A percentile compares a stretch with the other conserved stretches of the same genome.
These are phyloP conservation scores for Phyllostomus hastatus DNA, from an alignment of 2,113 vertebrate genomes.

Conservation along the genomic window DNA sequence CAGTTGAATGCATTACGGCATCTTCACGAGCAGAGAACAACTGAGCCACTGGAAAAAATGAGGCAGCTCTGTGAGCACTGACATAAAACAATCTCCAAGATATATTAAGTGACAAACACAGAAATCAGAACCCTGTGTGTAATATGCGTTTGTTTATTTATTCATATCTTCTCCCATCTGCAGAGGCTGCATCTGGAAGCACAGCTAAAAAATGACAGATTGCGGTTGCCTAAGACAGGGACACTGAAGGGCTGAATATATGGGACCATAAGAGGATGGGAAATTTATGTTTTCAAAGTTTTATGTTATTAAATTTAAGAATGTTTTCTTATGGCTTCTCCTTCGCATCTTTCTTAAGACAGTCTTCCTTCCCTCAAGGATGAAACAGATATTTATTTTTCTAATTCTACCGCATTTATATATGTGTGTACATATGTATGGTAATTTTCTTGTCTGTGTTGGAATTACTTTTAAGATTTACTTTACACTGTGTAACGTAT, in stretches of 20 bases:
- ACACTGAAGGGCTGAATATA: neutral
- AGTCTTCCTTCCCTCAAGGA: neutral
- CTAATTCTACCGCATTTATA: neutral
- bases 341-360: constrained; percentile 31
- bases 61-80: neutral
- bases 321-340: constrained; percentile 11
- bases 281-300: constrained; percentile 3
- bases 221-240: neutral
- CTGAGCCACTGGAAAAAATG: neutral
- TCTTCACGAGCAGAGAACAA: neutral
- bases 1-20: neutral
- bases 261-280: neutral
- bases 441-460: neutral
- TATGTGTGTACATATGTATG: neutral
- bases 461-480: constrained; percentile 26
- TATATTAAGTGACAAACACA: neutral
- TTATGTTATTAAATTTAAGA: neutral
- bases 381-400: constrained; percentile 15
- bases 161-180: neutral
- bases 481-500: neutral
- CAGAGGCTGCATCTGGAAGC: neutral
- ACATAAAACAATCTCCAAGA: neutral
- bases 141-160: neutral
- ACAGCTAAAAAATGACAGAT: neutral
- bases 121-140: neutral